These are phyloP conservation scores for Corvus cornix DNA, from an alignment of 2,113 vertebrate species.

Conservation along the genomic window DNA sequence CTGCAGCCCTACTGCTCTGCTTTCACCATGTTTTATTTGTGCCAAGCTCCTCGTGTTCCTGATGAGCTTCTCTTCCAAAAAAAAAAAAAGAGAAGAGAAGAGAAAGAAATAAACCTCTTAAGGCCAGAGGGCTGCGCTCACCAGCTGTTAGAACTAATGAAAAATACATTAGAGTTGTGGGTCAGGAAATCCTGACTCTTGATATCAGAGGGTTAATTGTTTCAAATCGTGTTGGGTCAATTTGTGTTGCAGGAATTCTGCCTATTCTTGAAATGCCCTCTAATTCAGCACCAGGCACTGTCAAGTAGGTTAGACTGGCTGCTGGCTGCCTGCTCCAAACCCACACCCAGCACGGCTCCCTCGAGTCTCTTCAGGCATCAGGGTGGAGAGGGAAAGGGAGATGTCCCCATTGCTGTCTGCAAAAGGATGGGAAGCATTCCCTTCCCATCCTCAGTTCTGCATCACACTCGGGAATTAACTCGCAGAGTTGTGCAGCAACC, in stretches of 20 bases:
- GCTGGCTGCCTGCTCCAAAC: not conserved
- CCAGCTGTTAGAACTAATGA: conserved; percentile 71
- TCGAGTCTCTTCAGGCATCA: not conserved
- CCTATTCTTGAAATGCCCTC: conserved; percentile 61
- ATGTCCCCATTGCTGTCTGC: not conserved
- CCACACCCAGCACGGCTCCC: not conserved
- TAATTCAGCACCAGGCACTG: conserved; percentile 35
- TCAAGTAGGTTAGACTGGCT: not conserved
- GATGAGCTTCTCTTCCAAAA: not conserved
- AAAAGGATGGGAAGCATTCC: not conserved
- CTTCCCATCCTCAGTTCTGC: not conserved
- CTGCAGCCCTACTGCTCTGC: not conserved
- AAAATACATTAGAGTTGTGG: conserved; percentile 69
- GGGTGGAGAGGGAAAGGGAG: not conserved
- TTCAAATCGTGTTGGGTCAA: conserved; percentile 65
- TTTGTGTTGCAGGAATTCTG: conserved; percentile 35
- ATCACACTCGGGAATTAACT: not conserved
- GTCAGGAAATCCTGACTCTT: conserved; percentile 67
- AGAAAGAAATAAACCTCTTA: conserved; percentile 45
- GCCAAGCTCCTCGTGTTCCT: not conserved
- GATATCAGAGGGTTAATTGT: conserved; percentile 71
- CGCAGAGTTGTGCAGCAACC: not conserved
- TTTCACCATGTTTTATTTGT: not conserved
- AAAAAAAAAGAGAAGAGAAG: not conserved
- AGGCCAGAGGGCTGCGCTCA: conserved; percentile 57